A percentile compares a stretch with the other conserved stretches of the same genome.
Evolutionary conservation across 2,113 vertebrate genomes (phyloP).

Genomic region (Motacilla alba): DNA sequence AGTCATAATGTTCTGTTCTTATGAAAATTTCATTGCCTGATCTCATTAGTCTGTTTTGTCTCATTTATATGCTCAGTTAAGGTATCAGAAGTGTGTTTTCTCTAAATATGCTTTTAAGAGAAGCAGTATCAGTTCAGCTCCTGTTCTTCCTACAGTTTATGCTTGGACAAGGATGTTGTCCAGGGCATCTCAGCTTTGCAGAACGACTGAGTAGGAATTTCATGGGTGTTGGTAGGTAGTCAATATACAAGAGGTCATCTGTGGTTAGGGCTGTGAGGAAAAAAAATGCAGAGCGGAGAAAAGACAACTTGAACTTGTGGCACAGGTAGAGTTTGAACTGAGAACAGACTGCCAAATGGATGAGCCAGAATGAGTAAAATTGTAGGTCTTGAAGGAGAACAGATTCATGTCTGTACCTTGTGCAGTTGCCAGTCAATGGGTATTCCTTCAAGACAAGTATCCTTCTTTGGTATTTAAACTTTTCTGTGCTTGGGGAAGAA

Average conservation of each 20-base stretch:
- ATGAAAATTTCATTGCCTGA: background rate
- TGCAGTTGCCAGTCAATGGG: too few species aligned
- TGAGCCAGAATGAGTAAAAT: background rate
- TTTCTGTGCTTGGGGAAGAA: background rate
- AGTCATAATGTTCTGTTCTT: background rate
- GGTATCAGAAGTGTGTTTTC: background rate
- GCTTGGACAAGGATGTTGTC: too few species aligned
- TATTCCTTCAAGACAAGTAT: background rate
- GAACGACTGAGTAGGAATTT: background rate
- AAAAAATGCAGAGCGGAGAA: background rate
- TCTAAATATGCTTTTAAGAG: background rate
- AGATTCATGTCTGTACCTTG: background rate
- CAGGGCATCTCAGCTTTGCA: background rate
- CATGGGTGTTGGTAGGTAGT: background rate
- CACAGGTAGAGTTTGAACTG: background rate
- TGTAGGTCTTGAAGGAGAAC: background rate
- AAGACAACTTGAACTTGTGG: background rate
- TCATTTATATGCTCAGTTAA: background rate
- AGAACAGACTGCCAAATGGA: background rate
- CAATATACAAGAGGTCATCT: background rate
- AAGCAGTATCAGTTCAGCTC: background rate
- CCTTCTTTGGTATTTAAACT: fast-evolving
- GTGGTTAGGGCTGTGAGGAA: background rate
- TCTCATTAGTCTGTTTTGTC: background rate
- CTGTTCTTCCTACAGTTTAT: background rate